Conservation (phyloP, 2,797 vertebrate species). For the Anguilla megastoma region DNA sequence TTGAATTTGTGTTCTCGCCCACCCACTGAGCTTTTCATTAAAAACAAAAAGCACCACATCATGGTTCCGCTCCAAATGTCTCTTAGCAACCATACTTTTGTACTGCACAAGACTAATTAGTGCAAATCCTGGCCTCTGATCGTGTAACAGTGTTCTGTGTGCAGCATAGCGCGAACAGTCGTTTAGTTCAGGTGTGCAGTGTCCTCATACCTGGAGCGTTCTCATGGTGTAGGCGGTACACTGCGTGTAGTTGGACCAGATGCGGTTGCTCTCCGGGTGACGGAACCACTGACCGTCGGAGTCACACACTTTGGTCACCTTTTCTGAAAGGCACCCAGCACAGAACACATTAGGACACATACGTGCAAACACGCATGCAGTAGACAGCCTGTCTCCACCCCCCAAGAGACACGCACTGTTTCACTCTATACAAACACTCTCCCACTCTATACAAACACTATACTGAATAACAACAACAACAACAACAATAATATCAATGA, state of each 20-base stretch:
- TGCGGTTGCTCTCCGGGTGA: constrained; percentile 74
- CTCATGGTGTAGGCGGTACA: constrained; percentile 63
- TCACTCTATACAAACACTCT: not conserved
- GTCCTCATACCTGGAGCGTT: constrained; percentile 61
- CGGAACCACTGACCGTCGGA: constrained; percentile 75
- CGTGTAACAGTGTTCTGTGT: not conserved
- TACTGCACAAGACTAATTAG: not conserved
- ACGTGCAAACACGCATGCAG: not conserved
- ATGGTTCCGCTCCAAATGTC: not conserved
- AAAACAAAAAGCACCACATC: not conserved
- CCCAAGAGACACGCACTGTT: not conserved
- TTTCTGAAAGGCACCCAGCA: constrained; percentile 60
- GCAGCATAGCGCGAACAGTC: not conserved
- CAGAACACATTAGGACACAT: not conserved
- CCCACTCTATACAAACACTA: too few species aligned
- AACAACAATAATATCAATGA: too few species aligned
- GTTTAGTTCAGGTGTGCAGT: not conserved
- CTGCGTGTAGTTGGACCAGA: constrained; percentile 78
- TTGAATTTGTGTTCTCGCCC: not conserved
- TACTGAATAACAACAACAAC: too few species aligned
- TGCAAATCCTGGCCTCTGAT: not conserved
- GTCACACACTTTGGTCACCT: constrained; percentile 77
- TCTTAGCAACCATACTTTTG: not conserved
- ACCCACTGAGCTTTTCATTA: not conserved
- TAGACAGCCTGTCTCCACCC: not conserved